Conservation (phyloP, 2,113 vertebrate species). For the Vidua macroura region DNA sequence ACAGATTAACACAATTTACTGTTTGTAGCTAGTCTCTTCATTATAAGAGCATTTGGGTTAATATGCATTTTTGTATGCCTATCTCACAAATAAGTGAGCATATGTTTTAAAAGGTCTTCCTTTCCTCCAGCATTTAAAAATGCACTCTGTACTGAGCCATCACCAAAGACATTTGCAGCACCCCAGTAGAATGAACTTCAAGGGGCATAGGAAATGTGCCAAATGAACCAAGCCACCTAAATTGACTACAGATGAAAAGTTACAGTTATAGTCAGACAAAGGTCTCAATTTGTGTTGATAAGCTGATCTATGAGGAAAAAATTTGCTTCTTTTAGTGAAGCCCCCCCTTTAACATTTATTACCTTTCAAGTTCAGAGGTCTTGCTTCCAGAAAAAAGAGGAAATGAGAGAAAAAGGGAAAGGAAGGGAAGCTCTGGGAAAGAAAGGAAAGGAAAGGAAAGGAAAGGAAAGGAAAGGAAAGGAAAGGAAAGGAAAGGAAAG, state of each 20-base stretch:
- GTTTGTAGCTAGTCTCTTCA: background rate
- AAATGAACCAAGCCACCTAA: background rate
- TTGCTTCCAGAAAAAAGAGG: background rate
- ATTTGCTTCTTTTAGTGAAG: background rate
- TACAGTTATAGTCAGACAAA: background rate
- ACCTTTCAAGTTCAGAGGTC: background rate
- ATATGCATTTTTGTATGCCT: background rate
- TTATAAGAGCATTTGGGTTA: background rate
- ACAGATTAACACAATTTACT: background rate
- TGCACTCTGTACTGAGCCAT: background rate
- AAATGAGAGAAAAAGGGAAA: no score
- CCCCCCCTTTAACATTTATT: background rate
- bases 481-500: no score
- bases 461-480: no score
- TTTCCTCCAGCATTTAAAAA: background rate
- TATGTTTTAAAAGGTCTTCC: background rate
- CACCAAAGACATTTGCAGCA: background rate
- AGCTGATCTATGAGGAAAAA: background rate
- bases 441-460: no score
- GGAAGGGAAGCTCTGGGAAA: no score
- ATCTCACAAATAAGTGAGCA: background rate
- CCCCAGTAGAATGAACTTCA: background rate
- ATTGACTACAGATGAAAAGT: background rate
- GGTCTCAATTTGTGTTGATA: background rate
- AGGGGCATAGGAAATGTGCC: background rate